These are phyloP conservation scores for Actinemys pallida DNA, from an alignment of 2,113 vertebrate genomes.

Conservation along the genomic window DNA sequence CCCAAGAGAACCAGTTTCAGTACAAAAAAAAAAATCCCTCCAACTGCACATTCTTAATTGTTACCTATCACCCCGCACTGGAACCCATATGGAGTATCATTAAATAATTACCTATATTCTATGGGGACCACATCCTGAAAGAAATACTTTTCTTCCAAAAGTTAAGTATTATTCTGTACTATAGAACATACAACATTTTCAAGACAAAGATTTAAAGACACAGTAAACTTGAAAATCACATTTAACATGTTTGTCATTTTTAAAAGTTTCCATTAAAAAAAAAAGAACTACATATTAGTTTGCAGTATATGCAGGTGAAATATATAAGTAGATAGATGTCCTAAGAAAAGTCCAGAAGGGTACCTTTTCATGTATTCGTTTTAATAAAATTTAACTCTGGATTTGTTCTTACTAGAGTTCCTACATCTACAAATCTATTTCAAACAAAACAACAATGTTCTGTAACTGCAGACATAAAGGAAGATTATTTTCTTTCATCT, in stretches of 20 bases:
- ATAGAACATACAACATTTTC: not conserved
- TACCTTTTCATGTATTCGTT: not conserved
- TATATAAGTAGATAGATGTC: not conserved
- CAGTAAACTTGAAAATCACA: no score
- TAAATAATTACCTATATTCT: not conserved
- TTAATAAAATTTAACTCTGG: not conserved
- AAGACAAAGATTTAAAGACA: not conserved
- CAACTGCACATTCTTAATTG: not conserved
- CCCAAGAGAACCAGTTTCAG: not conserved
- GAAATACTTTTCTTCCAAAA: not conserved
- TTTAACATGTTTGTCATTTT: not conserved
- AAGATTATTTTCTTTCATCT: conserved; percentile 48
- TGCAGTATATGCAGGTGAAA: not conserved
- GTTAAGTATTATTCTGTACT: not conserved
- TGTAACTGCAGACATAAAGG: not conserved
- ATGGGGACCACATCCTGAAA: no score
- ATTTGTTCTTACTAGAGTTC: not conserved
- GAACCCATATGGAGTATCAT: not conserved
- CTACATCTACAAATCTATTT: not conserved
- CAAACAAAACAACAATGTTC: not conserved
- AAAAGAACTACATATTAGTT: not conserved
- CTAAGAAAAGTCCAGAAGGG: not conserved
- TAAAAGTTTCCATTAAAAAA: not conserved
- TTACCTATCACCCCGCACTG: not conserved
- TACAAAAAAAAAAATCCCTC: not conserved